These are phyloP conservation scores for Paradoxurus hermaphroditus DNA, from an alignment of 2,113 vertebrate genomes.

Conservation along the genomic window DNA sequence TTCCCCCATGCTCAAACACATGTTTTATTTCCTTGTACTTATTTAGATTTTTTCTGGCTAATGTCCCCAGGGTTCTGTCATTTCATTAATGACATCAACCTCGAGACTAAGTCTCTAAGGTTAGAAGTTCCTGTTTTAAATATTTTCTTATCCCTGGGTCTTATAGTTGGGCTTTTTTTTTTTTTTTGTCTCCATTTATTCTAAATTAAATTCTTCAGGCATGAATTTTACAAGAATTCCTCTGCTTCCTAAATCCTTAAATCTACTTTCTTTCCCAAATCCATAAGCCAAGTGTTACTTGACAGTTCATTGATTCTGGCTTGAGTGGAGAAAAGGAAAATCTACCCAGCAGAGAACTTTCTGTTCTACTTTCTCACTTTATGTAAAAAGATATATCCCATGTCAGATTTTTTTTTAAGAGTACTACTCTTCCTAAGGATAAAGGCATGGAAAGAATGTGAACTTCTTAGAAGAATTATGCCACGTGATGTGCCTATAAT, in stretches of 20 bases:
- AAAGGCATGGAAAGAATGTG: not conserved
- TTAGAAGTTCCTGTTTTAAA: not conserved
- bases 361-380: not conserved
- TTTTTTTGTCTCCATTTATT: not conserved
- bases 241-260: not conserved
- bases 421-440: not conserved
- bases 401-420: not conserved
- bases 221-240: not conserved
- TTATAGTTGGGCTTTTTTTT: not conserved
- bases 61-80: not conserved
- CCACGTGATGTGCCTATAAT: not conserved
- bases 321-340: constrained; percentile 1
- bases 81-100: not conserved
- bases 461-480: not conserved
- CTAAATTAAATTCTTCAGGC: not conserved
- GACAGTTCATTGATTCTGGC: not conserved
- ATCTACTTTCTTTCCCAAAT: not conserved
- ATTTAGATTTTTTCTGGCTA: not conserved
- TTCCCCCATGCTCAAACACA: not conserved
- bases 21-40: not conserved
- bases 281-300: not conserved
- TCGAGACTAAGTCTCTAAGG: not conserved
- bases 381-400: not conserved
- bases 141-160: not conserved
- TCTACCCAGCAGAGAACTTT: not conserved